A percentile compares a stretch with the other conserved stretches of the same genome.
Conservation (phyloP, 2,888 invertebrate species). For the Chironomus tentans region DNA sequence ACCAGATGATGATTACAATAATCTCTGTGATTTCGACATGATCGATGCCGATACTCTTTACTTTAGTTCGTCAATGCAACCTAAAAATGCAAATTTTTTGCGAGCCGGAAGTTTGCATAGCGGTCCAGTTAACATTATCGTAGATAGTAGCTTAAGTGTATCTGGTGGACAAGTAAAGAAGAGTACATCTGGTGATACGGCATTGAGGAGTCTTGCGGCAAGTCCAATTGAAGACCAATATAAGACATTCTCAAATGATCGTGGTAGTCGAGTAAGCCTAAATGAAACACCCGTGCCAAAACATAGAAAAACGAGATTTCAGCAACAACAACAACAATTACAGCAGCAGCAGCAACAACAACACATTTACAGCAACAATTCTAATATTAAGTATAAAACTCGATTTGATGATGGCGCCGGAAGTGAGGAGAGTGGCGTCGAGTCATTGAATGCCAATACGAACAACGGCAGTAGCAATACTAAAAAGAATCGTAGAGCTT, state of each 20-base stretch:
- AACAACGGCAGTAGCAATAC: conserved; percentile 29
- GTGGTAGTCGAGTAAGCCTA: conserved; percentile 47
- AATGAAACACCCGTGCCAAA: conserved; percentile 63
- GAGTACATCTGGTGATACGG: conserved; percentile 70
- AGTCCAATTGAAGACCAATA: conserved; percentile 52
- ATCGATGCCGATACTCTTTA: conserved; percentile 72
- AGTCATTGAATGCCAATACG: conserved; percentile 21
- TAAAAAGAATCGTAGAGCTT: conserved; percentile 42
- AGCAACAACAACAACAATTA: conserved; percentile 45
- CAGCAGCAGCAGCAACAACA: conserved; percentile 33
- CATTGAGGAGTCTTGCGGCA: conserved; percentile 54
- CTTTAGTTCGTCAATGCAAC: conserved; percentile 70
- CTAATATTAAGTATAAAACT: conserved; percentile 37
- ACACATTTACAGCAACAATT: conserved; percentile 31
- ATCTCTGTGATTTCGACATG: conserved; percentile 40
- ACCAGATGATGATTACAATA: conserved; percentile 40
- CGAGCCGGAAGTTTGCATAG: conserved; percentile 11
- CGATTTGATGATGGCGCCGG: conserved; percentile 45
- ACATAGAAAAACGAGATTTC: conserved; percentile 78
- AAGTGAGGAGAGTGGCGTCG: conserved; percentile 49
- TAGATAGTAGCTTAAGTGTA: conserved; percentile 35
- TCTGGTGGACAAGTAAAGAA: conserved; percentile 52
- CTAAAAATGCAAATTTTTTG: conserved; percentile 26
- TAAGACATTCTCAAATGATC: conserved; percentile 45
- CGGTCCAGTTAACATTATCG: conserved; percentile 33